These are phyloP conservation scores for Cossypha polioptera DNA, from an alignment of 2,797 vertebrate species.

Conservation along the genomic window DNA sequence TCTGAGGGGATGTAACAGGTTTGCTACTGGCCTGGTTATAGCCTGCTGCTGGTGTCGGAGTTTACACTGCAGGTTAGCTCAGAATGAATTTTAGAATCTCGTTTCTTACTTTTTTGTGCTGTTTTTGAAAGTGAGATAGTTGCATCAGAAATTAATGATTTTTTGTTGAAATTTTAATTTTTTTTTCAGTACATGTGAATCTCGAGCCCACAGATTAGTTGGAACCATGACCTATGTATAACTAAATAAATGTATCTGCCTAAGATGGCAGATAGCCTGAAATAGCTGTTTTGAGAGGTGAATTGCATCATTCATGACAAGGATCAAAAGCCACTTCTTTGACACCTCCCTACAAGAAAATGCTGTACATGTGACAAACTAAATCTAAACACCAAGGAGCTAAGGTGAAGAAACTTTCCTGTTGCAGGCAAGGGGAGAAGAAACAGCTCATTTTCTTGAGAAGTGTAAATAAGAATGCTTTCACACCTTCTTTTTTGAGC, in stretches of 20 bases:
- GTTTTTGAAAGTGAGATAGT: neutral
- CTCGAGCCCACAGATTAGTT: neutral
- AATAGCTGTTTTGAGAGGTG: neutral
- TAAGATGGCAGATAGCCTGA: neutral
- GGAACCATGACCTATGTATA: neutral
- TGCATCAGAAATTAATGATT: neutral
- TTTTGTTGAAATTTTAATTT: neutral
- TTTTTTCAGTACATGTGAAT: neutral
- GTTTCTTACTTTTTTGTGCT: neutral
- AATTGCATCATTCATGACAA: neutral
- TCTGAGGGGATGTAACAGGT: neutral
- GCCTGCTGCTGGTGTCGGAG: neutral
- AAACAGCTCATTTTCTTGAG: neutral
- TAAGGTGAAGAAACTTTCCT: neutral
- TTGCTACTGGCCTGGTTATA: neutral
- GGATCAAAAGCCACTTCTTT: neutral
- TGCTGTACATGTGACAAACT: neutral
- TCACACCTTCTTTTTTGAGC: neutral
- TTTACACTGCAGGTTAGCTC: neutral
- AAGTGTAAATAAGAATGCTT: neutral
- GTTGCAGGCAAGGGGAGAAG: neutral
- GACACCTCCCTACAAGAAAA: rapidly evolving
- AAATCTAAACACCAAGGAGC: neutral
- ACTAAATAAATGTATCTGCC: neutral
- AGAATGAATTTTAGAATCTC: neutral